These are phyloP conservation scores for Autographa gamma DNA, from an alignment of 2,888 invertebrate genomes.

Conservation along the genomic window DNA sequence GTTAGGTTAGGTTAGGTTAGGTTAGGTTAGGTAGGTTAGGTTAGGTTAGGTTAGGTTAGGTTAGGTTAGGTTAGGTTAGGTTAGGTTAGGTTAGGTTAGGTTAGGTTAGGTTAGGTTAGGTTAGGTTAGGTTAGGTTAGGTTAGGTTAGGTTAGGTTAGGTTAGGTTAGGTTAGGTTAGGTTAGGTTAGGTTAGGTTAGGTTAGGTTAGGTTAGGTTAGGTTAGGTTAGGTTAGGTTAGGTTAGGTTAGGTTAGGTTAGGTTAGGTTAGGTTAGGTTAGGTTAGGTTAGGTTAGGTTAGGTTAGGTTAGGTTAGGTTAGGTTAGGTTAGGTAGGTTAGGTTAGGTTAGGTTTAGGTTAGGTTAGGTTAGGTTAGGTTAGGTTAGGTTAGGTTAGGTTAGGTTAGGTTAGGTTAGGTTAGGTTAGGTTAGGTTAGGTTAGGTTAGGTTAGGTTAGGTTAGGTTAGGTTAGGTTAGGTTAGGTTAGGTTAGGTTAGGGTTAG, in stretches of 20 bases:
- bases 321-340: too few relatives aligned
- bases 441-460: slow-evolving; percentile 30
- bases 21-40: too few relatives aligned
- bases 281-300: too few relatives aligned
- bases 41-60: slow-evolving; percentile 33
- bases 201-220: too few relatives aligned
- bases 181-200: slow-evolving; percentile 39
- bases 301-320: too few relatives aligned
- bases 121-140: slow-evolving; percentile 44
- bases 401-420: slow-evolving; percentile 28
- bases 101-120: slow-evolving; percentile 39
- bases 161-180: slow-evolving; percentile 43
- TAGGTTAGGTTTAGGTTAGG: too few relatives aligned
- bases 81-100: slow-evolving; percentile 40
- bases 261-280: too few relatives aligned
- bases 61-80: slow-evolving; percentile 20
- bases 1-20: slow-evolving; percentile 15
- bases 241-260: too few relatives aligned
- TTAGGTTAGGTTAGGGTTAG: slow-evolving; percentile 22
- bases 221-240: too few relatives aligned
- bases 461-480: slow-evolving; percentile 18
- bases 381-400: slow-evolving; percentile 13
- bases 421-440: slow-evolving; percentile 46
- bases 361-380: too few relatives aligned
- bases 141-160: slow-evolving; percentile 45